Evolutionary conservation across 2,888 invertebrate genomes (phyloP).

Genomic region (Monochamus alternatus): DNA sequence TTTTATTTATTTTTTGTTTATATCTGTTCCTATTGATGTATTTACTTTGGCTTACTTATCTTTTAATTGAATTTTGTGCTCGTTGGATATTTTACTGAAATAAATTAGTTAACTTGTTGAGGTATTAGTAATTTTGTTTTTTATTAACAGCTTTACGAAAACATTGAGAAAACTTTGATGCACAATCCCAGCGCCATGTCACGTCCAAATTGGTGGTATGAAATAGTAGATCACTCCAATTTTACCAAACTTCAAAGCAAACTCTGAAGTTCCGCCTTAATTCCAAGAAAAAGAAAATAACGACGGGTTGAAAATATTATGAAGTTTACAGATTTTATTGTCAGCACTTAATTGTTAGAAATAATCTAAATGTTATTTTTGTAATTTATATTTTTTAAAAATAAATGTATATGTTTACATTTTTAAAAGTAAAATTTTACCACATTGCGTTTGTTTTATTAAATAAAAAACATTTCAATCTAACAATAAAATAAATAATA

Average conservation of each 20-base stretch:
- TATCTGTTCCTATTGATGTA: too few relatives aligned
- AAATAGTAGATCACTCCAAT: slow-evolving; percentile 70
- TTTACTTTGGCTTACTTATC: too few relatives aligned
- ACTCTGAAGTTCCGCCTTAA: slow-evolving; percentile 46
- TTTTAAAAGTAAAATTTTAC: slow-evolving; percentile 38
- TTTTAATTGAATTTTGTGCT: not conserved
- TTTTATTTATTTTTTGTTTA: too few relatives aligned
- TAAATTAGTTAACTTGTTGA: too few relatives aligned
- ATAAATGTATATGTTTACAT: slow-evolving; percentile 40
- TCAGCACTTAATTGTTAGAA: slow-evolving; percentile 11
- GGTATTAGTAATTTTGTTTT: not conserved
- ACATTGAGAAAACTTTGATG: slow-evolving; percentile 82
- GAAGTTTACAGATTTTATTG: not conserved
- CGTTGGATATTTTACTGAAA: too few relatives aligned
- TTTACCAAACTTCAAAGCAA: slow-evolving; percentile 57
- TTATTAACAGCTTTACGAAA: slow-evolving; percentile 78
- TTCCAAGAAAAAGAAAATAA: not conserved
- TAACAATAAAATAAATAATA: slow-evolving; percentile 34
- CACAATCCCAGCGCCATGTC: slow-evolving; percentile 80
- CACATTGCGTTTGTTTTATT: slow-evolving; percentile 31
- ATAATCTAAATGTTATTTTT: slow-evolving; percentile 43
- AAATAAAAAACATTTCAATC: slow-evolving; percentile 19
- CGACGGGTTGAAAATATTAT: slow-evolving; percentile 24
- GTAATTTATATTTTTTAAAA: slow-evolving; percentile 48
- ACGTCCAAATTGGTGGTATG: slow-evolving; percentile 84